Base-by-base conservation (phyloP, 2,888 invertebrate genomes). In the Anorthoa munda region DNA sequence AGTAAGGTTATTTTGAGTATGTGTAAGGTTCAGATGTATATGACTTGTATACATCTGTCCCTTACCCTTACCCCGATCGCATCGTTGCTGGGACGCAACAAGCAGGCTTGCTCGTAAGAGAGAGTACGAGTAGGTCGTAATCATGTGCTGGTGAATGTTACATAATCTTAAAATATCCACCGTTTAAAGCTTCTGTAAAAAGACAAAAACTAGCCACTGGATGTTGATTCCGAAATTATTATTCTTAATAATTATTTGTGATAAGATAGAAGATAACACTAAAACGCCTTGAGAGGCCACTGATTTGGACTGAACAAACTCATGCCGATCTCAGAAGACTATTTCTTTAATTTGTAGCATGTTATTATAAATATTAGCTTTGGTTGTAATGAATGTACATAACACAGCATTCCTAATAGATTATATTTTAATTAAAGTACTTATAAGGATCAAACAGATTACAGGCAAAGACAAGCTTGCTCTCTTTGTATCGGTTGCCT, bases 381-480 rank as follows among this genome's bases (percentile, higher is more conserved):
- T 60, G 11, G 15, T 68, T 65, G 26, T 56, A 17, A 68, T 81
- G 76, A 81, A 71, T 84, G 55, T 56, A 59, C 48, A 45, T 12
- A 70, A 60, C 26, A 66, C 51, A 68, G 17, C 75, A 84, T 81
- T 84, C 81, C 66, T 84, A 72, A 17, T 69, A 53, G 46, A 50
- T 65, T 48, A 50, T 79, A 50, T n/a, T 59, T 56, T 31, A 31
- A 58, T 18, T 56, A n/a, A 51, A 46, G 1, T 46, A 66, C 71
- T 13, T 53, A 5, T 59, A 60, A 5, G 7, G 13, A 50, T 31
- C 7, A 39, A 26, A 26, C 50, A 48, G 17, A 45, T 50, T 23
- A 21, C 15, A 21, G 11, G 45, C 21, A 5, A n/a, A 26, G 15
- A 21, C 23, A 17, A 21, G n/a, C 17, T 74, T 17, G 31, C 46